phyloP scores from a whole-genome alignment of 2,797 vertebrate species.

The Sebastes cheni region DNA sequence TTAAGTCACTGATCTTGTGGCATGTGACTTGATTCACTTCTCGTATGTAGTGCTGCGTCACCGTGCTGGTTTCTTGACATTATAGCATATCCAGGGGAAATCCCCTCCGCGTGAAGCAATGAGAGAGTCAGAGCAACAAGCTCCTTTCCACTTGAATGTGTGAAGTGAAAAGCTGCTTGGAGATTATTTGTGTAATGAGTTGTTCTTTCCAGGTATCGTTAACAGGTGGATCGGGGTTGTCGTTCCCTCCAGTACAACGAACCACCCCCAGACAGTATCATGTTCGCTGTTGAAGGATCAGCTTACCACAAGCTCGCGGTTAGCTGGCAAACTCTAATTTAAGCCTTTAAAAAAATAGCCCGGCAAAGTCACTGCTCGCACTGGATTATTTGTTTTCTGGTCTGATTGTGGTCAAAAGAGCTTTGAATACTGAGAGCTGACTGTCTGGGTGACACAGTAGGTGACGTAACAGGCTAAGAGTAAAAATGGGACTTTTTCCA shows the following conservation, averaged over 20 bases:
- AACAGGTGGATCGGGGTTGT: background rate
- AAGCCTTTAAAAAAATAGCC: constrained; percentile 68
- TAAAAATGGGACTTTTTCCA: background rate
- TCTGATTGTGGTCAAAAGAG: background rate
- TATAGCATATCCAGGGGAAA: background rate
- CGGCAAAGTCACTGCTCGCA: constrained; percentile 12
- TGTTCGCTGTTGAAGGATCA: constrained; percentile 60
- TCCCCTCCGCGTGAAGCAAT: constrained; percentile 11
- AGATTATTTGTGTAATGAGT: constrained; percentile 37
- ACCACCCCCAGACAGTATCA: constrained; percentile 58
- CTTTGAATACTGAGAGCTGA: background rate
- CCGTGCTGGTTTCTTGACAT: background rate
- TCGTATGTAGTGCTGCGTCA: background rate
- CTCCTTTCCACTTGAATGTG: constrained; percentile 14
- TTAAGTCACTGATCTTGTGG: background rate
- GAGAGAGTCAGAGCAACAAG: background rate
- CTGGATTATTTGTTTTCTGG: constrained; percentile 42
- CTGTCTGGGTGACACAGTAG: background rate
- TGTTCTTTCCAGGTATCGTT: constrained; percentile 26
- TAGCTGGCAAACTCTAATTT: constrained; percentile 61
- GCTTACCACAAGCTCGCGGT: constrained; percentile 61
- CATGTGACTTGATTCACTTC: background rate
- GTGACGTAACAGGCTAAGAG: background rate
- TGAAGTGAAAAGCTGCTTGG: constrained; percentile 8
- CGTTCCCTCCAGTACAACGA: background rate